Evolutionary conservation across 2,888 invertebrate species (phyloP), one percentile per base, ranked within the genome.

Genomic region (Cheilosia variabilis): DNA sequence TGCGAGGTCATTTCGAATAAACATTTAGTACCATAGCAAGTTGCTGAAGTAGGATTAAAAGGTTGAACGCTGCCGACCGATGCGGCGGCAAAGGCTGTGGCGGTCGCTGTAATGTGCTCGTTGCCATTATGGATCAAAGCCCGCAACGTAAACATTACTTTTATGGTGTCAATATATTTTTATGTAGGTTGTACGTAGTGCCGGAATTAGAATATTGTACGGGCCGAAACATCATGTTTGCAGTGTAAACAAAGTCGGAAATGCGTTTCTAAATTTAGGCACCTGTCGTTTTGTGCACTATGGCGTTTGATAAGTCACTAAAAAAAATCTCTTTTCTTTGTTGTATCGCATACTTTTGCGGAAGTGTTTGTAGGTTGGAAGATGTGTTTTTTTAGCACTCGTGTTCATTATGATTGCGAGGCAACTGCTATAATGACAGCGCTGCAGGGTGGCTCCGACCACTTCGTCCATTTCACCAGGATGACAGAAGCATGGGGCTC

Each of bases 101-200:
- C 72, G 71, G 76, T 62, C 66, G 62, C 63, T 72, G 50, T 81
- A 76, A 86, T 86, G 76, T 52, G 66, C 60, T 76, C 75, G 69
- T 60, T 80, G 58, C 75, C 71, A 80, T 86, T 76, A 86, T 72
- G 86, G 80, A 86, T 86, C 86, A 86, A 86, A 86, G 77, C 50
- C 81, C 81, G 77, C 77, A 86, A 77, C 52, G 72, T 81, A 81
- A 86, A 86, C 81, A 86, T 81, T 81, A 81, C 62, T 72, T 77
- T 86, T 77, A 86, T 86, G 86, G 52, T 77, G 81, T 68, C 86
- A 71, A 81, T 86, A 81, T 86, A 71, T 86, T 81, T 86, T 86
- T 81, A 81, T 86, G 76, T 72, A 71, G 86, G 65, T 81, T 72
- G 60, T 62, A 71, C 63, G 58, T 57, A 76, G 76, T 84, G 19